phyloP scores from a whole-genome alignment of 1,140 invertebrate species.

The Cyclargus thomasi region DNA sequence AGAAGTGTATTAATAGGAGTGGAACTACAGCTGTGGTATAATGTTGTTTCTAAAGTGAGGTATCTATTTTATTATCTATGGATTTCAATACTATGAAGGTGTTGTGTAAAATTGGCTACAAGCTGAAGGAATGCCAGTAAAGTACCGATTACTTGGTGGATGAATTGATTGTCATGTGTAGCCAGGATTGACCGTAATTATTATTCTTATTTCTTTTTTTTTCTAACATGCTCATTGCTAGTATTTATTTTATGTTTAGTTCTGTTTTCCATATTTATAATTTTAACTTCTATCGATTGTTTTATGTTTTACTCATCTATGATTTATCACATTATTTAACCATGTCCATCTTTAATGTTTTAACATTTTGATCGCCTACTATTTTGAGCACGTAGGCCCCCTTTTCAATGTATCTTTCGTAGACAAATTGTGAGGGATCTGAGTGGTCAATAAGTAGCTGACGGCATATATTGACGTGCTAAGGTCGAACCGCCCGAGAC shows the following conservation, averaged over 20 bases:
- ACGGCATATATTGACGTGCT: slow-evolving; percentile 20
- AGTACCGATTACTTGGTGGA: neutral
- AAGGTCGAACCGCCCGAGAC: slow-evolving; percentile 45
- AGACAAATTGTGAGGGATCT: neutral
- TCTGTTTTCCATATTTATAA: neutral
- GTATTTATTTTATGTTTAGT: slow-evolving; percentile 4
- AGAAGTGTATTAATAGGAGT: neutral
- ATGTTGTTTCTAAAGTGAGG: neutral
- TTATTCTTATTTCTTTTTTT: neutral
- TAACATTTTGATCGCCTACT: too few species aligned
- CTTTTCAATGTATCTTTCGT: too few species aligned
- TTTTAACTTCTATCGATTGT: neutral
- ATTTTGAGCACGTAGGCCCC: too few species aligned
- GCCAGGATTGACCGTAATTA: slow-evolving; percentile 24
- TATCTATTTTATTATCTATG: neutral
- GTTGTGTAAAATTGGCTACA: neutral
- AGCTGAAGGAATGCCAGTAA: neutral
- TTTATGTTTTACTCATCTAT: neutral
- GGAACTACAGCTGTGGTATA: slow-evolving; percentile 8
- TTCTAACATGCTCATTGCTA: neutral
- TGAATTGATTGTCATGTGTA: slow-evolving; percentile 22
- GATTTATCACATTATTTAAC: too few species aligned
- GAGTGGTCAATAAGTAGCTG: neutral
- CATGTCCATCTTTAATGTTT: too few species aligned
- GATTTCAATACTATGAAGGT: neutral